A percentile compares a stretch with the other conserved stretches of the same genome.
Conservation (phyloP, 2,797 vertebrate genomes). For the Pangasius macronema region DNA sequence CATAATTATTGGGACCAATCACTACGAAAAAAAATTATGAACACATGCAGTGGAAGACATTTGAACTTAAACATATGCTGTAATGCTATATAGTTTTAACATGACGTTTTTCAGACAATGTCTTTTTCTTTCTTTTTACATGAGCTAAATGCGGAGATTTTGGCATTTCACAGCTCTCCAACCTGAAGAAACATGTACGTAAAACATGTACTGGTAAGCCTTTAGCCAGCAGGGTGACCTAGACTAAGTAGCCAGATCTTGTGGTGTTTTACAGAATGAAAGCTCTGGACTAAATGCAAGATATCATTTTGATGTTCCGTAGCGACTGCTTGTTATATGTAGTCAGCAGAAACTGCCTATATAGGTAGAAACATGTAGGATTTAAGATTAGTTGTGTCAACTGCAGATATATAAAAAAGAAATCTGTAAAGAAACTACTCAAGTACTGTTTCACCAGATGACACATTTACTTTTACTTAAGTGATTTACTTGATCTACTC, state of each 20-base stretch:
- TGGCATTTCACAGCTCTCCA: background rate
- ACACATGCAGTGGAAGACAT: no score
- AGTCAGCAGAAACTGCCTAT: no score
- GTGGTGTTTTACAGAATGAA: background rate
- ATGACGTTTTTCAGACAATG: background rate
- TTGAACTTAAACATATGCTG: background rate
- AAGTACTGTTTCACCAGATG: no score
- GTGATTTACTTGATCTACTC: no score
- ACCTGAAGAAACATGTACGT: background rate
- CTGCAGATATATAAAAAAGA: no score
- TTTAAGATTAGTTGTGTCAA: no score
- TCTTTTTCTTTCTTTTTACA: background rate
- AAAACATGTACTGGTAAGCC: background rate
- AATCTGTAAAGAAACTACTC: no score
- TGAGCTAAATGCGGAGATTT: background rate
- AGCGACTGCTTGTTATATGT: no score
- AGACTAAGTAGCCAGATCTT: background rate
- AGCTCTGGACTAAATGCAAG: background rate
- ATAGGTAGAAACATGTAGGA: no score
- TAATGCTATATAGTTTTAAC: background rate
- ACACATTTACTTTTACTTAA: no score
- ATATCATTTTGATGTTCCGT: background rate
- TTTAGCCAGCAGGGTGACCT: background rate
- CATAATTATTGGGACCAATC: background rate
- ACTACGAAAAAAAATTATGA: background rate